These are phyloP conservation scores for Rynchops niger DNA, from an alignment of 2,113 vertebrate genomes.

Conservation along the genomic window DNA sequence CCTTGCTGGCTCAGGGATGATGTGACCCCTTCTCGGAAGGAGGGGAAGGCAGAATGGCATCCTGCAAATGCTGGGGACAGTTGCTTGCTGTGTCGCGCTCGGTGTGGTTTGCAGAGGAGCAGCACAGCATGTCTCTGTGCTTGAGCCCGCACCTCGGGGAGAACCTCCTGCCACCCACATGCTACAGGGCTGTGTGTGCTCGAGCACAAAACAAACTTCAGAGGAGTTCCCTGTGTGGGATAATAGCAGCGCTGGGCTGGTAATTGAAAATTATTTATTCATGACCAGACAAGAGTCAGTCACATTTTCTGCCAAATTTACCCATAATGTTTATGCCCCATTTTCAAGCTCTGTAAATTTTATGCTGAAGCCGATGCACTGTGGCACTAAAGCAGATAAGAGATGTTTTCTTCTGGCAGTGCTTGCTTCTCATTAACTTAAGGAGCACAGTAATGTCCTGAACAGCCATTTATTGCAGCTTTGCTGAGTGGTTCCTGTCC, in stretches of 20 bases:
- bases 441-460: slow-evolving; percentile 63
- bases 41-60: not conserved
- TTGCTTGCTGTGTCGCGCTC: not conserved
- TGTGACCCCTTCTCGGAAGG: not conserved
- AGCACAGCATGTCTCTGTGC: not conserved
- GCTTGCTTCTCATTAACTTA: slow-evolving; percentile 73
- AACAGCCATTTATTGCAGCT: slow-evolving; percentile 42
- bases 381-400: slow-evolving; percentile 70
- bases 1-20: not conserved
- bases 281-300: slow-evolving; percentile 73
- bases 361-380: slow-evolving; percentile 70
- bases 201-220: slow-evolving; percentile 48
- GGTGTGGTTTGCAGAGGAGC: not conserved
- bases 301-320: slow-evolving; percentile 82
- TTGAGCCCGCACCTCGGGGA: not conserved
- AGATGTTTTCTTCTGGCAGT: slow-evolving; percentile 68
- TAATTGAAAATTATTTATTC: slow-evolving; percentile 83
- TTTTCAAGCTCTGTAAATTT: slow-evolving; percentile 84
- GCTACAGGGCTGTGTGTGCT: not conserved
- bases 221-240: slow-evolving; percentile 46
- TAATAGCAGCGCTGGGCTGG: slow-evolving; percentile 37
- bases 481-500: slow-evolving; percentile 30
- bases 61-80: not conserved
- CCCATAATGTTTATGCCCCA: slow-evolving; percentile 75
- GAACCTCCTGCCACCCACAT: not conserved